Evolutionary conservation across 2,797 vertebrate genomes (phyloP).

Genomic region (Oceanodroma leucorhoa): DNA sequence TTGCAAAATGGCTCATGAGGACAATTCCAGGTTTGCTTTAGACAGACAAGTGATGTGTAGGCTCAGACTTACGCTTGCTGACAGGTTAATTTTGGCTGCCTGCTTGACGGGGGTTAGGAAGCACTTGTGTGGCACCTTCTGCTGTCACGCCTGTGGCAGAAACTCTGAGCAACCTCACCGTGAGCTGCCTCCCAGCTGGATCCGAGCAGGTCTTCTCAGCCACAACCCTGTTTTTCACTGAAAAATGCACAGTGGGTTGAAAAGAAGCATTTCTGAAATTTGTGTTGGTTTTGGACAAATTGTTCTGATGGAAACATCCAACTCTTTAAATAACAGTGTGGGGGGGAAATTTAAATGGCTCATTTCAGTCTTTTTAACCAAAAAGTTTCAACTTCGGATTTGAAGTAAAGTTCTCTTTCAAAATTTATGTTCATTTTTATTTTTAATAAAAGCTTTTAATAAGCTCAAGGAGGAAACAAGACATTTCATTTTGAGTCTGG

Average conservation of each 20-base stretch:
- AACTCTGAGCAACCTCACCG: neutral
- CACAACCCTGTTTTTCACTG: neutral
- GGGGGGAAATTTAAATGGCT: neutral
- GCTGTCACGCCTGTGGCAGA: neutral
- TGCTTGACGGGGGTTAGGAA: neutral
- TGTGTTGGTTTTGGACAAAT: neutral
- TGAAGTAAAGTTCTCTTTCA: neutral
- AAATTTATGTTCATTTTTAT: neutral
- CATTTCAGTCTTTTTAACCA: neutral
- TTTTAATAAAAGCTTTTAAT: constrained; percentile 6
- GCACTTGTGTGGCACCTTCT: neutral
- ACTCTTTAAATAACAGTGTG: neutral
- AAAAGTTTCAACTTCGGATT: neutral
- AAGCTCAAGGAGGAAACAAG: neutral
- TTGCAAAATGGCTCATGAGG: neutral
- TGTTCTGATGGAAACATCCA: neutral
- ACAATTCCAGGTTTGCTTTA: neutral
- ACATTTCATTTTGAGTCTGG: neutral
- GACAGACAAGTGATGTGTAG: neutral
- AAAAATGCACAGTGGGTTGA: neutral
- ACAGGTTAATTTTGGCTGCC: neutral
- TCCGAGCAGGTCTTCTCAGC: neutral
- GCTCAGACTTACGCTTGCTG: neutral
- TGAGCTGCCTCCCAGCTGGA: neutral
- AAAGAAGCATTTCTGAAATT: neutral